Evolutionary conservation across 2,888 invertebrate genomes (phyloP).

Genomic region (Sesamia inferens): DNA sequence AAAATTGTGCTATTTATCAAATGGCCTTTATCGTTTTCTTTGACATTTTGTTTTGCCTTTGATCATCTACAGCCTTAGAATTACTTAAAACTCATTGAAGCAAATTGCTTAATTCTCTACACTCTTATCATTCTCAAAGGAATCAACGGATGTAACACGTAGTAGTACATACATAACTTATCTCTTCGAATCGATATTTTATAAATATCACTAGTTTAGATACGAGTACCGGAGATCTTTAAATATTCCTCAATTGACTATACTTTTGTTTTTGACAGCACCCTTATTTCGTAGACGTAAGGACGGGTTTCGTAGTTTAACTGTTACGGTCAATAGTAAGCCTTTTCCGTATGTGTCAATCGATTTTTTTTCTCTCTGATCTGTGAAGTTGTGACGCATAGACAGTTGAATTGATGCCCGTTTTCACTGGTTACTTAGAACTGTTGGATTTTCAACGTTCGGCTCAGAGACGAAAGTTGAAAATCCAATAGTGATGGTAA

Average conservation of each 20-base stretch:
- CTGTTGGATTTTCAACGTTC: not conserved
- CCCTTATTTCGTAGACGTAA: slow-evolving; percentile 9
- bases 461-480: not conserved
- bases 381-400: slow-evolving; percentile 44
- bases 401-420: slow-evolving; percentile 9
- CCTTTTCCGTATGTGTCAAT: slow-evolving; percentile 43
- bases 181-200: slow-evolving; percentile 13
- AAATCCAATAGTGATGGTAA: not conserved
- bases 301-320: slow-evolving; percentile 8
- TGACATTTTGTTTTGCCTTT: too few species aligned
- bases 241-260: slow-evolving; percentile 29
- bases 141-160: slow-evolving; percentile 13
- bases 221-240: slow-evolving; percentile 43
- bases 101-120: slow-evolving; percentile 16
- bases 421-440: not conserved
- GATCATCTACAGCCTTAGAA: not conserved
- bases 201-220: slow-evolving; percentile 39
- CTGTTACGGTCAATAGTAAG: slow-evolving; percentile 27
- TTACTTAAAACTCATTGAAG: not conserved
- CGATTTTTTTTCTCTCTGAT: slow-evolving; percentile 24
- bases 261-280: not conserved
- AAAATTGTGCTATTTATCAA: not conserved
- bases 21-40: not conserved
- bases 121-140: slow-evolving; percentile 23
- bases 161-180: slow-evolving; percentile 19